phyloP scores from a whole-genome alignment of 2,113 vertebrate genomes.

The Stegostoma tigrinum region DNA sequence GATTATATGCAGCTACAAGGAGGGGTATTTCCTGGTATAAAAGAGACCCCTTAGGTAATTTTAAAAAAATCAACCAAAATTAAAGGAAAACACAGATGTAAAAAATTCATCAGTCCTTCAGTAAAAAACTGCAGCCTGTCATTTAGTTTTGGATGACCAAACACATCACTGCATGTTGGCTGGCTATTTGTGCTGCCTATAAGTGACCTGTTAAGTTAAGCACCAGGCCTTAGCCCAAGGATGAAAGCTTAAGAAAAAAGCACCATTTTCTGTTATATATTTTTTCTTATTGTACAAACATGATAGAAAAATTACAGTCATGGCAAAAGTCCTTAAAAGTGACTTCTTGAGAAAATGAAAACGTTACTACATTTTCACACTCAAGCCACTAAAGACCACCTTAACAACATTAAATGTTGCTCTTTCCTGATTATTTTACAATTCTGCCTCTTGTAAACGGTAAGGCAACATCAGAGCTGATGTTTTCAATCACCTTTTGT shows the following conservation, averaged over 20 bases:
- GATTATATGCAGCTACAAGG: conserved; percentile 56
- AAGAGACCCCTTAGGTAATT: conserved; percentile 42
- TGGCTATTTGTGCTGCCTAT: conserved; percentile 57
- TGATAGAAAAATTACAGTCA: conserved; percentile 38
- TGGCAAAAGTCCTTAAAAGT: conserved; percentile 35
- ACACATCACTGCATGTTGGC: conserved; percentile 67
- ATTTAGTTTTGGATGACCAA: conserved; percentile 58
- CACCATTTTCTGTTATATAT: conserved; percentile 67
- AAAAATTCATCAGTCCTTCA: conserved; percentile 64
- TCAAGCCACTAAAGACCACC: conserved; percentile 37
- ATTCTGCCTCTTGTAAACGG: conserved; percentile 48
- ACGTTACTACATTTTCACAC: conserved; percentile 19
- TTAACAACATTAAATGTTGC: conserved; percentile 68
- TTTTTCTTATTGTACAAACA: conserved; percentile 40
- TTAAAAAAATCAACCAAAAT: conserved; percentile 38
- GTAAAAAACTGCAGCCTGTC: conserved; percentile 66
- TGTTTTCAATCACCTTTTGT: conserved; percentile 74
- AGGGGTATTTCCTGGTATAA: conserved; percentile 44
- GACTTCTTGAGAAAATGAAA: conserved; percentile 18
- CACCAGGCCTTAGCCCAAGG: conserved; percentile 55
- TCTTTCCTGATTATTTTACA: conserved; percentile 47
- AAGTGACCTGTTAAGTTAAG: conserved; percentile 43
- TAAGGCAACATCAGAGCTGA: conserved; percentile 77
- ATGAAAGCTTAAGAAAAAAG: conserved; percentile 61
- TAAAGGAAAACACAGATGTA: conserved; percentile 55